Percentiles rank a stretch among this genome's conserved stretches.
phyloP scores from a whole-genome alignment of 2,797 vertebrate species.

The Liparis tanakae region DNA sequence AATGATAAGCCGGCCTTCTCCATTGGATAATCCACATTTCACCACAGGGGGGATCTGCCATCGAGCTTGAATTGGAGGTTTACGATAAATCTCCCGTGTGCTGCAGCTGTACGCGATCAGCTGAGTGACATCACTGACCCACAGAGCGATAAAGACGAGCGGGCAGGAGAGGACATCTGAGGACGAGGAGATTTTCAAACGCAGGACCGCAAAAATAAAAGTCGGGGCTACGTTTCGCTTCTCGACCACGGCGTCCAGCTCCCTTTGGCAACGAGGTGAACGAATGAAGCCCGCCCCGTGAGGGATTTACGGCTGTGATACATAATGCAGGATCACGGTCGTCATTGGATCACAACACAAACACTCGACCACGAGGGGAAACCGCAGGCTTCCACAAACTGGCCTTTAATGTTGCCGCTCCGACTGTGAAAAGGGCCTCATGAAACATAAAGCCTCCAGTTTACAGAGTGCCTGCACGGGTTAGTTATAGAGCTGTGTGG shows the following conservation, averaged over 20 bases:
- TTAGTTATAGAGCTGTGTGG: constrained; percentile 64
- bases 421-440: constrained; percentile 61
- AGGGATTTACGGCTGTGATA: constrained; percentile 37
- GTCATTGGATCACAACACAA: constrained; percentile 37
- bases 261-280: constrained; percentile 55
- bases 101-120: constrained; percentile 29
- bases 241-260: constrained; percentile 43
- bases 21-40: constrained; percentile 25
- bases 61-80: constrained; percentile 21
- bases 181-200: constrained; percentile 54
- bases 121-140: constrained; percentile 40
- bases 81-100: constrained; percentile 31
- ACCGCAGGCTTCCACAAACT: constrained; percentile 29
- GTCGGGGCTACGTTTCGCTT: constrained; percentile 7
- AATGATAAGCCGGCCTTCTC: constrained; percentile 23
- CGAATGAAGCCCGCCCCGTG: constrained; percentile 28
- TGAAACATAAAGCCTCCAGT: constrained; percentile 69
- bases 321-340: constrained; percentile 57
- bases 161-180: constrained; percentile 26
- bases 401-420: constrained; percentile 44
- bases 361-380: constrained; percentile 17
- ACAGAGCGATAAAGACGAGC: constrained; percentile 23
- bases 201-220: constrained; percentile 46
- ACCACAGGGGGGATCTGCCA: constrained; percentile 13
- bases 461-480: constrained; percentile 39